Evolutionary conservation across 2,113 vertebrate genomes (phyloP).

Genomic region (Rousettus leschenaultii): DNA sequence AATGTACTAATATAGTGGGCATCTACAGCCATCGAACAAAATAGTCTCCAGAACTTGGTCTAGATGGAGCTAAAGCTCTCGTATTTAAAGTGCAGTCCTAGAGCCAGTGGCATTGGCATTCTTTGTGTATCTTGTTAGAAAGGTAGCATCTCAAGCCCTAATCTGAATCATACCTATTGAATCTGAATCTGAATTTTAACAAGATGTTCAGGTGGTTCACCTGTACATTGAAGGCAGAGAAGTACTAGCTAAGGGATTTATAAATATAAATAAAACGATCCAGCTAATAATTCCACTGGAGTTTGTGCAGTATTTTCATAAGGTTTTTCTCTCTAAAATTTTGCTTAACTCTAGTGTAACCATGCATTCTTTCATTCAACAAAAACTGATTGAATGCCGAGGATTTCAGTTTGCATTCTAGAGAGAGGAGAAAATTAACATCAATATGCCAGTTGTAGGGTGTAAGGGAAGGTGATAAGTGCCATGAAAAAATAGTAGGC

Average conservation of each 20-base stretch:
- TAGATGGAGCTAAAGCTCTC: background rate
- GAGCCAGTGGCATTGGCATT: background rate
- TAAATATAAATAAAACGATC: background rate
- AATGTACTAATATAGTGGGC: background rate
- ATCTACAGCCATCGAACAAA: background rate
- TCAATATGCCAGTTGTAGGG: background rate
- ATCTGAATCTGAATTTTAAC: background rate
- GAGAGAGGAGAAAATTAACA: background rate
- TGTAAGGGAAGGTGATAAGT: background rate
- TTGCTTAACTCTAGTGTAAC: background rate
- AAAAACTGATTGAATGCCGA: background rate
- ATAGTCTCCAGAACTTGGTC: background rate
- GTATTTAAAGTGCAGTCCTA: background rate
- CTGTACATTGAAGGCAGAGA: background rate
- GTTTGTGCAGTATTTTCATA: background rate
- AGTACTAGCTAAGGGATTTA: background rate
- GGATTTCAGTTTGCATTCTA: background rate
- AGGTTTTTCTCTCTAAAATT: background rate
- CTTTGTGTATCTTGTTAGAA: background rate
- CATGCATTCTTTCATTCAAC: background rate
- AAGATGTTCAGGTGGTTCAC: background rate
- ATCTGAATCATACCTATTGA: background rate
- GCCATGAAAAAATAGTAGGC: background rate
- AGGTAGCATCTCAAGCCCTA: background rate
- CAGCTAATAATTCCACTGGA: background rate